Conservation (phyloP, 2,888 invertebrate genomes). For the Apodemia duryi region DNA sequence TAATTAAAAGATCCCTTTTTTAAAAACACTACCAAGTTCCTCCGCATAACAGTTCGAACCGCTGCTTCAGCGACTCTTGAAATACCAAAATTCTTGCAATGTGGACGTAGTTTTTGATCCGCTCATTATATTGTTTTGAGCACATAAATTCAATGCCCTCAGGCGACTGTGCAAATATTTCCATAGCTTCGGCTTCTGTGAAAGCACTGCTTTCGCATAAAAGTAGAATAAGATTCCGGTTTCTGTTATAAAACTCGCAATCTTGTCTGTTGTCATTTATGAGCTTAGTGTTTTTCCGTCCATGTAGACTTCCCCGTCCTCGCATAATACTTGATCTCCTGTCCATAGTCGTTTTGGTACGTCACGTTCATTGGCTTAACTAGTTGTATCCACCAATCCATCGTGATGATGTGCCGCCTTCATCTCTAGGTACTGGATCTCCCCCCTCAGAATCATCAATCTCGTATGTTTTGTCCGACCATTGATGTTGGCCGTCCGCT, state of each 20-base stretch:
- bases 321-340: background rate
- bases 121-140: no score
- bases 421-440: constrained; percentile 18
- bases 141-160: no score
- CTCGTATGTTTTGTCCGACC: constrained; percentile 2
- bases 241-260: background rate
- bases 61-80: no score
- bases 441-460: constrained; percentile 12
- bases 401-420: constrained; percentile 12
- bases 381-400: background rate
- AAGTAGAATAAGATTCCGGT: background rate
- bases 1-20: no score
- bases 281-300: background rate
- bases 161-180: no score
- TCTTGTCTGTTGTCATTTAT: background rate
- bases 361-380: constrained; percentile 17
- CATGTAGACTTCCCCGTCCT: background rate
- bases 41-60: no score
- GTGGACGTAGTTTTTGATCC: no score
- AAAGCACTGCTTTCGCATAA: no score
- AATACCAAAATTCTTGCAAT: no score
- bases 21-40: no score
- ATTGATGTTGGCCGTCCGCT: constrained; percentile 15
- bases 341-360: constrained; percentile 21
- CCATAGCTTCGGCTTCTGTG: no score